Percentiles rank a stretch among this genome's conserved stretches.
Conservation (phyloP, 2,113 vertebrate genomes). For the Spea bombifrons region DNA sequence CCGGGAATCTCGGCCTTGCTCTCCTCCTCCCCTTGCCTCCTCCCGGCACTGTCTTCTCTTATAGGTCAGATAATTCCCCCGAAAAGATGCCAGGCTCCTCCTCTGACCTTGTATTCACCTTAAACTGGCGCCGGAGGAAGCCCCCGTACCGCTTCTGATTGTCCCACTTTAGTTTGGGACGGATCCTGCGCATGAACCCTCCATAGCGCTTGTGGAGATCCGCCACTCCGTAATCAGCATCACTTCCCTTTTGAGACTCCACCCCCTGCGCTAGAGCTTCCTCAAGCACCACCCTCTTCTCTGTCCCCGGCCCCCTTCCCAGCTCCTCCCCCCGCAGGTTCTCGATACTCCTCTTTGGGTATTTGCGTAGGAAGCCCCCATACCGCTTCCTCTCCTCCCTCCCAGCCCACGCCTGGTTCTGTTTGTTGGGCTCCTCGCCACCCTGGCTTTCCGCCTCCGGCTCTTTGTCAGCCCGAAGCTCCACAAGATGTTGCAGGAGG, state of each 20-base stretch:
- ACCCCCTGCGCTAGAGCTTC: background rate
- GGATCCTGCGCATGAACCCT: conserved; percentile 89
- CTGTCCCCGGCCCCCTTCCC: conserved; percentile 48
- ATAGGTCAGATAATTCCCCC: conserved; percentile 68
- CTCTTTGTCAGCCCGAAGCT: conserved; percentile 43
- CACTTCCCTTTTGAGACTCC: conserved; percentile 52
- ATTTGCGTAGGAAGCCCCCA: conserved; percentile 83
- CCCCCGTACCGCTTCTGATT: conserved; percentile 92
- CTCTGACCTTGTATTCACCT: conserved; percentile 79
- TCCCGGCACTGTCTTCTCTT: conserved; percentile 47
- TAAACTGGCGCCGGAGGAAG: conserved; percentile 91
- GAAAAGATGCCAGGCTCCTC: conserved; percentile 78
- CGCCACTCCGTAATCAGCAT: conserved; percentile 56
- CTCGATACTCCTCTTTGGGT: conserved; percentile 73
- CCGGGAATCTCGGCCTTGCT: background rate
- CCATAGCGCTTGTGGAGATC: conserved; percentile 94
- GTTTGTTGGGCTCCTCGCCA: conserved; percentile 45
- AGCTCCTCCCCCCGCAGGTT: conserved; percentile 50
- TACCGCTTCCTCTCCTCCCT: conserved; percentile 72
- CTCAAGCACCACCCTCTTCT: background rate
- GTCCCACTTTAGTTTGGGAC: conserved; percentile 92
- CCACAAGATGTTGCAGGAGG: conserved; percentile 51
- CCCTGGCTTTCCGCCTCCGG: conserved; percentile 25
- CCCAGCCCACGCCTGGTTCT: conserved; percentile 23
- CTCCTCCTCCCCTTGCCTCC: conserved; percentile 2